Base-by-base conservation (phyloP, 2,797 vertebrate genomes). In the Onychomys torridus region DNA sequence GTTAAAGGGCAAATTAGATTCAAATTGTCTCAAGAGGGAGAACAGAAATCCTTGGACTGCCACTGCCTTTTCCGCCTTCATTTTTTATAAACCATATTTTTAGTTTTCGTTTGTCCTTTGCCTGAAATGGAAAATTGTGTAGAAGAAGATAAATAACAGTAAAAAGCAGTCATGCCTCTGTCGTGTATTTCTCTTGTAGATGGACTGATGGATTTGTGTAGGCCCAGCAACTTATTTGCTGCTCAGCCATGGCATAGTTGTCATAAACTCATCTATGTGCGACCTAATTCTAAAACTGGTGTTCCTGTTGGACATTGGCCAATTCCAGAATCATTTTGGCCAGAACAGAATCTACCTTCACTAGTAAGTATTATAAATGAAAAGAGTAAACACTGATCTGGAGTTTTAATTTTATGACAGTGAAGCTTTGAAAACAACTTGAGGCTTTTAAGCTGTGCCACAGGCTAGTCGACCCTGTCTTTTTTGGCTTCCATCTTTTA, bases 241-340 rank as follows among this genome's bases (percentile, higher is more conserved):
- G 97, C 98, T 87, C 99, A 99, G 97, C 99, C 99, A 3, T 99
- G 99, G 99, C 99, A 99, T 98, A 99, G 99, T 95, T 99, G 99
- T 98, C 99, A 99, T 98, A 99, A 99, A 96, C 99, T 99, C 97
- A 99, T 99, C 98, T 99, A 99, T 23, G 99, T 99, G 75, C 98
- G 99, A 57, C 99, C 99, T 12, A 99, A 99, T 98, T 99, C 99
- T 89, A 99, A 99, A 98, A 99, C 99, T 0, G 99, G 99, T 4
- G 99, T 99, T 98, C 99, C 99, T 95, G 99, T 99, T 91, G 99
- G 99, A 83, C 99, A 99, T 23, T 99, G 99, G 99, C 99, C 99
- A 96, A 99, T 99, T 96, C 99, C 99, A 73, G 99, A 99, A 98
- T 99, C 99, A 96, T 99, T 99, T 98, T 99, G 99, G 99, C 99